Percentiles rank a stretch among this genome's conserved stretches.
Conservation (phyloP, 2,888 invertebrate species). For the Anticlea derivata region DNA sequence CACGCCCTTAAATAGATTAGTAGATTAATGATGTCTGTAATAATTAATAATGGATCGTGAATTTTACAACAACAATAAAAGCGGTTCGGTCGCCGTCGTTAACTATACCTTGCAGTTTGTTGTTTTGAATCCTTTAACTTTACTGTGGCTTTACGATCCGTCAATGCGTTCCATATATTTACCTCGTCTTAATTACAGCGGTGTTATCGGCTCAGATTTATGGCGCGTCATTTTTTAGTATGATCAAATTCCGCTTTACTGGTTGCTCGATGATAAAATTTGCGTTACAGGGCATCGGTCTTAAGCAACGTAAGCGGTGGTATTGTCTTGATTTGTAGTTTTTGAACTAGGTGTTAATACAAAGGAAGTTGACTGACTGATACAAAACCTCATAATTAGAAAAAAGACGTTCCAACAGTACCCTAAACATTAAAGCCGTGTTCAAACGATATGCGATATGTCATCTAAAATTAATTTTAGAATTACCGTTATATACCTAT, state of each 20-base stretch:
- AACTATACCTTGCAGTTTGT: conserved; percentile 78
- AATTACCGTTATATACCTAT: too few relatives aligned
- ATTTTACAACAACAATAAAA: conserved; percentile 84
- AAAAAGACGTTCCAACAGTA: too few relatives aligned
- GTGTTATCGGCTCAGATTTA: conserved; percentile 71
- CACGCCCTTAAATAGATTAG: conserved; percentile 83
- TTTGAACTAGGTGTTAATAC: not conserved
- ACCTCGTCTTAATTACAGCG: conserved; percentile 77
- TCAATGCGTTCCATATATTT: conserved; percentile 79
- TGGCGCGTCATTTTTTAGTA: conserved; percentile 67
- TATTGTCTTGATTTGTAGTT: conserved; percentile 2
- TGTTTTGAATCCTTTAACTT: conserved; percentile 77
- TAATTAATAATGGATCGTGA: conserved; percentile 84
- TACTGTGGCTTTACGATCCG: conserved; percentile 79
- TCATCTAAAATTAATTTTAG: too few relatives aligned
- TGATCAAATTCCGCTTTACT: conserved; percentile 56
- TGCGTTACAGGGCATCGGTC: conserved; percentile 12
- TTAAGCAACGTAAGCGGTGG: conserved; percentile 3
- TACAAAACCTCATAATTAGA: too few relatives aligned
- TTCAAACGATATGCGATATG: too few relatives aligned
- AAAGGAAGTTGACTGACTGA: too few relatives aligned
- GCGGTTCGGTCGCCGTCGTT: conserved; percentile 75
- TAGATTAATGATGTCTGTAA: conserved; percentile 84
- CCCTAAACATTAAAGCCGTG: too few relatives aligned
- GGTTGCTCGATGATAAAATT: conserved; percentile 23